Percentiles rank a stretch among this genome's conserved stretches.
phyloP scores from a whole-genome alignment of 1,140 invertebrate genomes.

The Frieseomelitta varia region DNA sequence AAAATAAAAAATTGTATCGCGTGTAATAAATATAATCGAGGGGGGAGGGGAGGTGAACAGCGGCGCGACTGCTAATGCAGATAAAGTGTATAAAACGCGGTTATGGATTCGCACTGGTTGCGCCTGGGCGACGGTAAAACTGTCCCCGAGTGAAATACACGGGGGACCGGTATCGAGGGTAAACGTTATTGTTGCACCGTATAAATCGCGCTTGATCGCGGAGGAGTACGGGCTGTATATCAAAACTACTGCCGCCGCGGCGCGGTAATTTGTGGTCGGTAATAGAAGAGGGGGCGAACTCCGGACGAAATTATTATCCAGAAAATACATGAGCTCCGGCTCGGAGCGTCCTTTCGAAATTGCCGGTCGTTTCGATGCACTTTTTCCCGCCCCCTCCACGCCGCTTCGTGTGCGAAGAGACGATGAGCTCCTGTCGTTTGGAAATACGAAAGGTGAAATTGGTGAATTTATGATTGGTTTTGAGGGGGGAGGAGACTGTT shows the following conservation, averaged over 20 bases:
- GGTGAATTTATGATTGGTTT: too few species aligned
- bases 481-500: too few species aligned
- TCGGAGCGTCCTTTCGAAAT: not conserved
- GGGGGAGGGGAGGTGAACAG: not conserved
- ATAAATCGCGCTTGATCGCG: slow-evolving; percentile 69
- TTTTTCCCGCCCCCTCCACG: not conserved
- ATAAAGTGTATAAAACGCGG: slow-evolving; percentile 59
- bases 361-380: not conserved
- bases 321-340: slow-evolving; percentile 53
- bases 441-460: too few species aligned
- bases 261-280: slow-evolving; percentile 65
- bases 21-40: slow-evolving; percentile 47
- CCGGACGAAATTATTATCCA: slow-evolving; percentile 67
- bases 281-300: slow-evolving; percentile 61
- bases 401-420: too few species aligned
- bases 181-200: slow-evolving; percentile 69
- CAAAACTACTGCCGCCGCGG: slow-evolving; percentile 60
- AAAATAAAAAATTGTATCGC: slow-evolving; percentile 41
- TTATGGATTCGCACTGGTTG: slow-evolving; percentile 59
- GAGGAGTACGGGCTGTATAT: slow-evolving; percentile 69
- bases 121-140: slow-evolving; percentile 62
- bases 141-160: slow-evolving; percentile 63
- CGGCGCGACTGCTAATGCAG: slow-evolving; percentile 45
- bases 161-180: slow-evolving; percentile 53
- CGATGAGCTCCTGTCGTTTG: too few species aligned